These are phyloP conservation scores for Chloroceryle inda DNA, from an alignment of 2,797 vertebrate genomes.

Conservation along the genomic window DNA sequence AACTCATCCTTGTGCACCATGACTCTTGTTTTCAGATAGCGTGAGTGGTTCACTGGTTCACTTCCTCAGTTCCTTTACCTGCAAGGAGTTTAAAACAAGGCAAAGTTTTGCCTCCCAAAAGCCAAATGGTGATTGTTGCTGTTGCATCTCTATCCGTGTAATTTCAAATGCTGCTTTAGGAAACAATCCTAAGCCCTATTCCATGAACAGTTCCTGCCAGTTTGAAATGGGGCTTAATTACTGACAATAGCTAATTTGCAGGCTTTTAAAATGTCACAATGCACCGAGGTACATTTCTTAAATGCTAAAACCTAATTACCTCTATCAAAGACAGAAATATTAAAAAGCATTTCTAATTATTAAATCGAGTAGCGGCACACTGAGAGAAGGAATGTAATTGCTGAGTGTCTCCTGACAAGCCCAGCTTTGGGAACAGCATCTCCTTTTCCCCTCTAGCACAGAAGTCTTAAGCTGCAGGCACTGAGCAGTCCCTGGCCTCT, in stretches of 20 bases:
- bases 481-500: neutral
- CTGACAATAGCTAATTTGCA: neutral
- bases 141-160: neutral
- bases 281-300: neutral
- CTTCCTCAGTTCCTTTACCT: neutral
- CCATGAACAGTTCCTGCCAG: neutral
- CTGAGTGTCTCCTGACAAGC: neutral
- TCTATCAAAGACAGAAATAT: neutral
- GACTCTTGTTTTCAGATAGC: neutral
- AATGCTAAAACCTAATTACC: neutral
- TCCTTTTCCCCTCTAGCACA: neutral
- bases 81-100: neutral
- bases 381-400: neutral
- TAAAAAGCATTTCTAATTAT: neutral
- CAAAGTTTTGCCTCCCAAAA: neutral
- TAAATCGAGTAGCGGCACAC: neutral
- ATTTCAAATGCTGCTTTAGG: neutral
- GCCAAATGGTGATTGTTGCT: neutral
- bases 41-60: neutral
- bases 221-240: conserved; percentile 26
- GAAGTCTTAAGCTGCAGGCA: neutral
- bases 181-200: neutral
- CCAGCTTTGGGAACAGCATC: neutral
- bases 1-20: accelerated
- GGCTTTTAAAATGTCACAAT: conserved; percentile 12